These are phyloP conservation scores for Drosophila colorata DNA, from an alignment of 2,888 invertebrate species.

Conservation along the genomic window DNA sequence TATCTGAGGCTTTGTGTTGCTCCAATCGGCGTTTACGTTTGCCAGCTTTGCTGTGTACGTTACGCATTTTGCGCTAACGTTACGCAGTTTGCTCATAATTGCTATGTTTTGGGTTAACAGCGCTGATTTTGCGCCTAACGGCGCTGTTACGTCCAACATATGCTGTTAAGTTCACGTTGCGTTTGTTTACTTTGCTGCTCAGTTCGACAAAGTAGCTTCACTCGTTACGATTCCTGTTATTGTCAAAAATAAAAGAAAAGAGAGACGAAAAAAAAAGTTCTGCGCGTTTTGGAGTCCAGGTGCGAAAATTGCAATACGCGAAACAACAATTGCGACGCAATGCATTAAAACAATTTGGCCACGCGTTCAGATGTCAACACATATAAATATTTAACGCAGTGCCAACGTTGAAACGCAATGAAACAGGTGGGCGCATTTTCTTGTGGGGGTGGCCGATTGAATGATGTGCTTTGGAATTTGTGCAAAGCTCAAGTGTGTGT, in stretches of 20 bases:
- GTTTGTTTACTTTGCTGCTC: constrained; percentile 57
- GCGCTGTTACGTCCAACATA: constrained; percentile 16
- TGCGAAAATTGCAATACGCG: constrained; percentile 53
- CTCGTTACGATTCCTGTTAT: constrained; percentile 32
- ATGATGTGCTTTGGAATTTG: constrained; percentile 42
- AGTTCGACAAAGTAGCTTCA: constrained; percentile 51
- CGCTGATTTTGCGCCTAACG: constrained; percentile 11
- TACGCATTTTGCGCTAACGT: constrained; percentile 9
- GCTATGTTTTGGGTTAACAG: constrained; percentile 23
- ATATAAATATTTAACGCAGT: constrained; percentile 15
- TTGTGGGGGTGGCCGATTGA: constrained; percentile 45
- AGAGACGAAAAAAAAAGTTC: constrained; percentile 24
- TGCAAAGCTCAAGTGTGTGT: constrained; percentile 3
- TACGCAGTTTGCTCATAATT: neutral
- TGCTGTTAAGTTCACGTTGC: constrained; percentile 25
- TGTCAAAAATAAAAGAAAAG: constrained; percentile 9
- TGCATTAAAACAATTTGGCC: constrained; percentile 58
- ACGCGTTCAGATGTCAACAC: constrained; percentile 50
- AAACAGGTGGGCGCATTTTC: constrained; percentile 61
- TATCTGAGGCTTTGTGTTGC: neutral
- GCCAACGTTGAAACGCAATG: constrained; percentile 44
- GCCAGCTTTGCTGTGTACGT: neutral
- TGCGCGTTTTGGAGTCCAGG: constrained; percentile 31
- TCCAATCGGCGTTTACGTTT: neutral
- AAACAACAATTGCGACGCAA: constrained; percentile 48